Evolutionary conservation across 2,113 vertebrate genomes (phyloP), one percentile per base, ranked within the genome.

Genomic region (Pyrgilauda ruficollis): DNA sequence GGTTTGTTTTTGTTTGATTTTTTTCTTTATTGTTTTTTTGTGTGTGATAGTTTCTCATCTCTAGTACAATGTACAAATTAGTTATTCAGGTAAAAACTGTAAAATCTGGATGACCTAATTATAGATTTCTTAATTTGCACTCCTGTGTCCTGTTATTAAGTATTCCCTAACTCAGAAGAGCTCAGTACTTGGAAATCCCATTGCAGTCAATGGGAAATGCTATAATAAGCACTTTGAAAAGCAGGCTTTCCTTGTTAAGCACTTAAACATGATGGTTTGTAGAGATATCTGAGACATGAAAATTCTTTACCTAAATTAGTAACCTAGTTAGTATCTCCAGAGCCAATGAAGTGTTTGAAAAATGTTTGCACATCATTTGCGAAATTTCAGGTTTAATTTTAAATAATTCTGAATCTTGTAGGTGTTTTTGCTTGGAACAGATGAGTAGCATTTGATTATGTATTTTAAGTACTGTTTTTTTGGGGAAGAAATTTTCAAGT

Each of bases 171-270:
- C 39, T 90, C 56, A 64, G 92, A 95, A 94, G 76, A 86, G 64
- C 75, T 52, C 28, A 84, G 44, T 92, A 56, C 68, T 95, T 95
- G 72, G 83, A 93, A 97, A 95, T 96, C 90, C 88, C 92, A 84
- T 92, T 92, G 85, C 92, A 97, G 79, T 75, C 88, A 81, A 78
- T 0, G 26, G 80, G 56, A 92, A 93, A 55, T 90, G 92, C 90
- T 78, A 43, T 74, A 93, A 91, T 96, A 88, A 93, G 92, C 90
- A 75, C 82, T 94, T 90, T 41, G 56, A 78, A 95, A 95, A 86
- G 63, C 67, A 74, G 28, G 33, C 43, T 90, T 30, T 95, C 58
- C 73, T 94, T 91, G 62, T 90, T 87, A 93, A 79, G 75, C 27
- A 13, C 67, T 86, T 88, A 70, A 86, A 66, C 8, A 1, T 74